These are phyloP conservation scores for Papilio machaon DNA, from an alignment of 1,140 invertebrate genomes.

Conservation along the genomic window DNA sequence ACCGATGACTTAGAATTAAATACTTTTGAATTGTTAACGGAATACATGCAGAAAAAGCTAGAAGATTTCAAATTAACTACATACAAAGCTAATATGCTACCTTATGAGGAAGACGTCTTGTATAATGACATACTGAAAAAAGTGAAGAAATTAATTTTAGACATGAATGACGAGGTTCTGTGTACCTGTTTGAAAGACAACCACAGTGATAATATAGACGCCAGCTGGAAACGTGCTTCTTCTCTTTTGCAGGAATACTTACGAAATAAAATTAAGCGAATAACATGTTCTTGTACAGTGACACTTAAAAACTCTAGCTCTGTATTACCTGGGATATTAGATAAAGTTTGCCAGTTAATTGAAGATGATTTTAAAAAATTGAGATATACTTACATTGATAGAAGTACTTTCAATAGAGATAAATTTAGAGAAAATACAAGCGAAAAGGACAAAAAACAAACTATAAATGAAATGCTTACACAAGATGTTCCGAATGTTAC, in stretches of 20 bases:
- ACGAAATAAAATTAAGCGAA: slow-evolving; percentile 69
- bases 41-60: slow-evolving; percentile 67
- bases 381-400: slow-evolving; percentile 56
- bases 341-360: slow-evolving; percentile 66
- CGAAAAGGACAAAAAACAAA: not conserved
- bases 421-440: slow-evolving; percentile 28
- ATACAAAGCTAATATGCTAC: slow-evolving; percentile 53
- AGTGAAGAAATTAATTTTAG: slow-evolving; percentile 67
- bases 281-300: slow-evolving; percentile 58
- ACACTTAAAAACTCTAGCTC: slow-evolving; percentile 45
- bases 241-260: slow-evolving; percentile 71
- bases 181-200: slow-evolving; percentile 55
- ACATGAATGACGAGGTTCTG: slow-evolving; percentile 51
- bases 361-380: slow-evolving; percentile 71
- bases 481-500: not conserved
- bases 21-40: slow-evolving; percentile 68
- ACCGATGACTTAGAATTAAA: slow-evolving; percentile 69
- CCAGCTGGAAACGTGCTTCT: slow-evolving; percentile 67
- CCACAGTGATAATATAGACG: slow-evolving; percentile 42
- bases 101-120: slow-evolving; percentile 61
- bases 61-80: slow-evolving; percentile 53
- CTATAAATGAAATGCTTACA: slow-evolving; percentile 13
- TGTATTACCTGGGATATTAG: slow-evolving; percentile 56
- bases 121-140: slow-evolving; percentile 58
- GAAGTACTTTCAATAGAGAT: slow-evolving; percentile 41